Evolutionary conservation across 2,113 vertebrate species (phyloP), one percentile per base, ranked within the genome.

Genomic region (Cryptoleucopteryx plumbea): DNA sequence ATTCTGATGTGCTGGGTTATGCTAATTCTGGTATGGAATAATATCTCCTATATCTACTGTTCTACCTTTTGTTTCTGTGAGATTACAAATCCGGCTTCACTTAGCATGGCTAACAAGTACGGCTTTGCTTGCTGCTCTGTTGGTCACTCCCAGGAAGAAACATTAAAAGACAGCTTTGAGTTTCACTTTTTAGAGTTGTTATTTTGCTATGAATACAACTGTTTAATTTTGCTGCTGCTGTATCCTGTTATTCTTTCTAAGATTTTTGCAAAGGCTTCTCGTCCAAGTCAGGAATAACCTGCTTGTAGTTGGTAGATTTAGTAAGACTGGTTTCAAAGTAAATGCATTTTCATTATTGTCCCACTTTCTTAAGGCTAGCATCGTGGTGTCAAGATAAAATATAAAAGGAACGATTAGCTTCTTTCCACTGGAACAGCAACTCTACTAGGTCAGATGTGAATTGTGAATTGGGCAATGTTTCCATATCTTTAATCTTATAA

Each of bases 21-120:
- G 97, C 97, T 98, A 98, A 98, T 98, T 98, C 95, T 79, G 66
- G 79, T 92, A 50, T 96, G 96, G 96, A 98, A 97, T 97, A 97
- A 96, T 97, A 93, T 92, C 87, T 96, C 86, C 86, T 86, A 16
- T 92, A 93, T 90, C 95, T 92, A 85, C 52, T 93, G 80, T 87
- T 97, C 80, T 97, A 91, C 94, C 88, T 97, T 97, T 97, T 92
- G 84, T 90, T 97, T 96, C 92, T 86, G 70, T 17, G 55, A 82
- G 71, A 23, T 95, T 97, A 93, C 90, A 97, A 94, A 97, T 91
- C 90, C 42, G 40, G 86, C 93, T 95, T 95, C 66, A 36, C 83
- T 94, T 82, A 96, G 91, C n/a, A 13, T 71, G 91, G 88, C 80
- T 93, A 84, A 79, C 77, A 90, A 93, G 97, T 85, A 66, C 43